These are phyloP conservation scores for Temnothorax nylanderi DNA, from an alignment of 1,140 invertebrate species.

Conservation along the genomic window DNA sequence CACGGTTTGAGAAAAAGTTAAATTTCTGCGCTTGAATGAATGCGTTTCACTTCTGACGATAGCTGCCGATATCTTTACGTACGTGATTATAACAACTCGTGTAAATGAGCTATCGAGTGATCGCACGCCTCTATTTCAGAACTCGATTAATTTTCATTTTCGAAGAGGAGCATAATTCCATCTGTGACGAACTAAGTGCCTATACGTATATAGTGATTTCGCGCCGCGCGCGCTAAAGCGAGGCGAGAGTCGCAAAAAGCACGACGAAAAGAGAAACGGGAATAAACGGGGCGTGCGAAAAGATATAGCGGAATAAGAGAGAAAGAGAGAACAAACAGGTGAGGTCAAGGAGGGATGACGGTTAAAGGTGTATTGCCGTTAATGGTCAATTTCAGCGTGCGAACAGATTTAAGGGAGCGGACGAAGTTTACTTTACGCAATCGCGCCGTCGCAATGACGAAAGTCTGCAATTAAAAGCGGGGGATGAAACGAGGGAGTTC, in stretches of 20 bases:
- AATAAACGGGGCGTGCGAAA: neutral
- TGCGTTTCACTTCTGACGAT: neutral
- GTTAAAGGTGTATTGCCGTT: constrained; percentile 4
- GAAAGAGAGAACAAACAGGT: no score
- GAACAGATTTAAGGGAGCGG: neutral
- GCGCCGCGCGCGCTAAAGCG: neutral
- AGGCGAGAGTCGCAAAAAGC: neutral
- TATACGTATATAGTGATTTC: constrained; percentile 28
- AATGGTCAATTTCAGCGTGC: constrained; percentile 26
- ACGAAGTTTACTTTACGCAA: constrained; percentile 11
- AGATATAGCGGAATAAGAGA: neutral
- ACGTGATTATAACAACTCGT: neutral
- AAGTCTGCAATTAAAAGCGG: constrained; percentile 26
- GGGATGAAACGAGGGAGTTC: neutral
- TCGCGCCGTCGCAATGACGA: neutral
- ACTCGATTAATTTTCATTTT: constrained; percentile 29
- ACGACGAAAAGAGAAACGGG: neutral
- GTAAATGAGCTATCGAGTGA: constrained; percentile 21
- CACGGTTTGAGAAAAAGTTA: neutral
- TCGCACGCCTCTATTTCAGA: neutral
- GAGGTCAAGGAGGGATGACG: neutral
- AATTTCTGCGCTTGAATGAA: neutral
- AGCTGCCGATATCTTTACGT: neutral
- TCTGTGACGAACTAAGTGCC: constrained; percentile 19
- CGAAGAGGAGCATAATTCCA: constrained; percentile 34